These are phyloP conservation scores for Nasonia oneida DNA, from an alignment of 2,888 invertebrate species.

Conservation along the genomic window DNA sequence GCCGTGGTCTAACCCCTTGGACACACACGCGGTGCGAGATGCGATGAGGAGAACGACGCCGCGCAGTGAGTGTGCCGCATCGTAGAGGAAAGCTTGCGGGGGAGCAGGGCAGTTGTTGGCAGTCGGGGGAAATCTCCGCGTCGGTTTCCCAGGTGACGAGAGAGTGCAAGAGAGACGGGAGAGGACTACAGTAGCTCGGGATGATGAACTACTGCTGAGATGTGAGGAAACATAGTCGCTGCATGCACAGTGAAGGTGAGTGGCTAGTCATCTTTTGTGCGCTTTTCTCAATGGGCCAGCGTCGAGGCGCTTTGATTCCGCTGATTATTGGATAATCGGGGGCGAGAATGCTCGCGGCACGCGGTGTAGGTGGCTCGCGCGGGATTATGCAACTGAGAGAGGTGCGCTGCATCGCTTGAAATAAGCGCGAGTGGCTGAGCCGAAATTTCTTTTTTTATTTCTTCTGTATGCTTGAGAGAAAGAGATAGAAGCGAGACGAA, in stretches of 20 bases:
- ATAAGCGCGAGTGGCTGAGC: background rate
- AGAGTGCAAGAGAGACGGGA: background rate
- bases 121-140: background rate
- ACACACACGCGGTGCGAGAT: background rate
- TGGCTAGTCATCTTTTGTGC: background rate
- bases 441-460: background rate
- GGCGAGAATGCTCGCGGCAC: background rate
- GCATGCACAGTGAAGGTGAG: slow-evolving; percentile 55
- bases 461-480: background rate
- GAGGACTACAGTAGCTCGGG: background rate
- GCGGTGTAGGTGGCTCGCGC: background rate
- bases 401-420: background rate
- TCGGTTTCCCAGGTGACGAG: background rate
- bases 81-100: background rate
- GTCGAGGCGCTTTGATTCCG: background rate
- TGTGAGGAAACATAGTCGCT: background rate
- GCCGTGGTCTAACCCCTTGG: background rate
- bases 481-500: too few relatives aligned
- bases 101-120: background rate
- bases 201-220: background rate
- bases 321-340: background rate
- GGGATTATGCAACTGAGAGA: background rate
- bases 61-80: background rate
- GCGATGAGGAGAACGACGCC: background rate
- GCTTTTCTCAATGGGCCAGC: background rate